These are phyloP conservation scores for Sussaba pulchella DNA, from an alignment of 2,888 invertebrate genomes.

Conservation along the genomic window DNA sequence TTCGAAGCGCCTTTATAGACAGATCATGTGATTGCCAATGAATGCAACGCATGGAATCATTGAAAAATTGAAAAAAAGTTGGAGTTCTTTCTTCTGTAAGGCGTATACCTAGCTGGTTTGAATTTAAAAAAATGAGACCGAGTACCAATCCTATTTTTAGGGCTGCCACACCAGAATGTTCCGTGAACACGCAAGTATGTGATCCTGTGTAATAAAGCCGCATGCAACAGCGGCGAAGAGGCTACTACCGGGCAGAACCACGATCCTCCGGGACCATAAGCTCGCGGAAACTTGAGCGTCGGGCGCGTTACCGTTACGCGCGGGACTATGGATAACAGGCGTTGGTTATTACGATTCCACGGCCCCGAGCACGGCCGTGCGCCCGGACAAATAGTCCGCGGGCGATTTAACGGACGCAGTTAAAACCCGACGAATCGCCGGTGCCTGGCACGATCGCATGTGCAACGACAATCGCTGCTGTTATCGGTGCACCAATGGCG, in stretches of 20 bases:
- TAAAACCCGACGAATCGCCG: slow-evolving; percentile 48
- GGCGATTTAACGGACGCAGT: slow-evolving; percentile 41
- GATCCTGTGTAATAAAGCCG: too few relatives aligned
- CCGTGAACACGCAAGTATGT: too few relatives aligned
- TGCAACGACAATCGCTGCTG: slow-evolving; percentile 44
- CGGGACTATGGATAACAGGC: slow-evolving; percentile 60
- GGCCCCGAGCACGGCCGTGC: slow-evolving; percentile 38
- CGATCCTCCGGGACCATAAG: slow-evolving; percentile 43
- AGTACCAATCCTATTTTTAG: too few relatives aligned
- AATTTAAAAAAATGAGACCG: too few relatives aligned
- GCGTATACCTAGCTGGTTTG: too few relatives aligned
- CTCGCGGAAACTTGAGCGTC: slow-evolving; percentile 50
- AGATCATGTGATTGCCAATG: too few relatives aligned
- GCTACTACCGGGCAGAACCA: slow-evolving; percentile 45
- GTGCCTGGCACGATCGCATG: slow-evolving; percentile 57
- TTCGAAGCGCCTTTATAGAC: too few relatives aligned
- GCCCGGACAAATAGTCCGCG: neutral
- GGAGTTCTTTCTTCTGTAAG: too few relatives aligned
- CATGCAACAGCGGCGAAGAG: slow-evolving; percentile 40
- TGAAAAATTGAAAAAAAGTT: too few relatives aligned
- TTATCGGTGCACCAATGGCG: slow-evolving; percentile 58
- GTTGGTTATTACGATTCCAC: slow-evolving; percentile 61
- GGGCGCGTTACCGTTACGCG: slow-evolving; percentile 64
- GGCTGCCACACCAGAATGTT: too few relatives aligned
- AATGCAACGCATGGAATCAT: too few relatives aligned